Conservation (phyloP, 2,113 vertebrate genomes). For the Bubo blakistoni region DNA sequence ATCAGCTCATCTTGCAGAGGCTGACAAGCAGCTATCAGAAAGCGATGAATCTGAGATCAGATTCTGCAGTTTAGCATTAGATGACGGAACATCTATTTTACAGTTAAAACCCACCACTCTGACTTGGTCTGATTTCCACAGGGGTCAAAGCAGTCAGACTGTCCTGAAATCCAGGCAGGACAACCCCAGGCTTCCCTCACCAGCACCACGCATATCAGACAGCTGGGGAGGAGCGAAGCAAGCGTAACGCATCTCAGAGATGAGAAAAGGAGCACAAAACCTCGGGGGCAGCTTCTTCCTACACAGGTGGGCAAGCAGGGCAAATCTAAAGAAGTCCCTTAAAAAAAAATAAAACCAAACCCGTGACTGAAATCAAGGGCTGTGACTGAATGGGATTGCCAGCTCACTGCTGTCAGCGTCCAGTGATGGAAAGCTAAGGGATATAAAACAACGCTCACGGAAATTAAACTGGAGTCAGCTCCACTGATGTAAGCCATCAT, state of each 20-base stretch:
- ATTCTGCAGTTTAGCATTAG: neutral
- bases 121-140: neutral
- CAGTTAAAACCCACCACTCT: neutral
- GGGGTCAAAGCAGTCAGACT: neutral
- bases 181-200: neutral
- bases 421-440: neutral
- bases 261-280: neutral
- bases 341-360: neutral
- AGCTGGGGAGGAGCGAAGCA: neutral
- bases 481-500: neutral
- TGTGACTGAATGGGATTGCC: neutral
- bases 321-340: neutral
- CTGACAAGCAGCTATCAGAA: neutral
- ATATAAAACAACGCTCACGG: neutral
- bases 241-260: fast-evolving
- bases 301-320: neutral
- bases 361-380: neutral
- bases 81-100: neutral
- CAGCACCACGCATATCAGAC: fast-evolving
- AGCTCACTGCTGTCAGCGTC: neutral
- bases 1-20: neutral
- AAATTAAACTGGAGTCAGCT: constrained; percentile 4
- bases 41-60: neutral
- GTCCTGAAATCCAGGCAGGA: neutral
- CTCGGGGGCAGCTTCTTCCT: neutral